Evolutionary conservation across 2,797 vertebrate species (phyloP), one percentile per base, ranked within the genome.

Genomic region (Amblyopsis hoosieri): DNA sequence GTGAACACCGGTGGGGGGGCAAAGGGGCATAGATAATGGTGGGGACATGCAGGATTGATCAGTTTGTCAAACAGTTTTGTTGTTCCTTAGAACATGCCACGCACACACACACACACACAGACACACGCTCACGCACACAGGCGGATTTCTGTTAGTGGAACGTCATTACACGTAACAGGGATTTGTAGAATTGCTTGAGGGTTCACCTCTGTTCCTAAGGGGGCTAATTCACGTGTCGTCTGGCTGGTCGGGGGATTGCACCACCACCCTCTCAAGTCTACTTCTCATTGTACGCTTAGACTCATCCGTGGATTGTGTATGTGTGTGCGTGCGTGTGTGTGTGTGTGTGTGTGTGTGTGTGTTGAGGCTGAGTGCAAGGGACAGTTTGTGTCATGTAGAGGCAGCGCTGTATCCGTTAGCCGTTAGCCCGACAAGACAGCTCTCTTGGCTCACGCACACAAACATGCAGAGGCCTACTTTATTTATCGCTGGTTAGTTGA

Each of bases 311-410:
- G 23, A 60, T 42, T 66, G 54, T 74, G 51, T 23, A 23, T 23
- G 19, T 57, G 52, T 71, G 64, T 69, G 42, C 1, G 54, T 45
- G 31, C 45, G 14, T 57, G 55, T 29, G 54, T 54, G 55, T 69
- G 67, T 71, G 61, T 66, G 23, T 3, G 23, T 23, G 23, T 23
- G 57, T 50, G 23, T 23, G 23, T 23, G 23, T 23, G 57, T 50
- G n/a, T 29, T 45, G 85, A 85, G 66, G 64, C 49, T 87, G 74
- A 91, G 62, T 52, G 42, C 51, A 83, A 86, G 86, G 82, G 87
- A 91, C 85, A 89, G 81, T 79, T 69, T 75, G 57, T 87, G 88
- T 90, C 89, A 87, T 83, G 74, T 58, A 69, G 81, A 91, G 81
- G 81, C 69, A 89, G 78, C 48, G 42, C 70, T 85, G 80, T 87